phyloP scores from a whole-genome alignment of 1,140 invertebrate genomes.

The Pseudomyrmex cubaensis region DNA sequence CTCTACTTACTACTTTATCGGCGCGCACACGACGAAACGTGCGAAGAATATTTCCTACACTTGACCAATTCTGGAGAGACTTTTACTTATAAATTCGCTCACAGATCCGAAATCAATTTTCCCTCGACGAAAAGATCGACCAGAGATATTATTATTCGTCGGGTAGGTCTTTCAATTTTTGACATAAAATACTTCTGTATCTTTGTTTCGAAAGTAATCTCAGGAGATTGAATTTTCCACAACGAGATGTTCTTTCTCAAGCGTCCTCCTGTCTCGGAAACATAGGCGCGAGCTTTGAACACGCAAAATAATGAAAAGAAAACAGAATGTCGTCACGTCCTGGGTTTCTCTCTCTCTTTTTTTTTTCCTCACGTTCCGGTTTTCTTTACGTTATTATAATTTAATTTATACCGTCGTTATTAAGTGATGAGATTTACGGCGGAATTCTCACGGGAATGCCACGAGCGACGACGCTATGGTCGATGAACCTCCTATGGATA shows the following conservation, averaged over 20 bases:
- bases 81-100: conserved; percentile 10
- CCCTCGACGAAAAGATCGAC: neutral
- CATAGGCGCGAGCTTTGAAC: conserved; percentile 15
- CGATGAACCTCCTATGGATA: conserved; percentile 41
- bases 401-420: conserved; percentile 53
- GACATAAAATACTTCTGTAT: conserved; percentile 7
- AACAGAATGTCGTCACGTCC: conserved; percentile 3
- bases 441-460: conserved; percentile 17
- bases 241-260: neutral
- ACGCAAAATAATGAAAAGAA: conserved; percentile 46
- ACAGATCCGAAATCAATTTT: neutral
- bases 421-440: conserved; percentile 36
- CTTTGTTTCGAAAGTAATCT: conserved; percentile 34
- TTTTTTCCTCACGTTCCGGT: too few relatives aligned
- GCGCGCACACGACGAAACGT: neutral
- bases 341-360: neutral
- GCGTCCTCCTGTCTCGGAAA: neutral
- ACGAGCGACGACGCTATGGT: neutral
- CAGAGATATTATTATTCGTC: neutral
- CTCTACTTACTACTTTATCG: too few relatives aligned
- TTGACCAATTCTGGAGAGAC: neutral
- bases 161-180: conserved; percentile 6
- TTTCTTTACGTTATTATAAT: conserved; percentile 37
- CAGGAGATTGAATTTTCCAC: conserved; percentile 18
- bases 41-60: neutral